Conservation (phyloP, 2,888 invertebrate species). For the Conus canariensis region DNA sequence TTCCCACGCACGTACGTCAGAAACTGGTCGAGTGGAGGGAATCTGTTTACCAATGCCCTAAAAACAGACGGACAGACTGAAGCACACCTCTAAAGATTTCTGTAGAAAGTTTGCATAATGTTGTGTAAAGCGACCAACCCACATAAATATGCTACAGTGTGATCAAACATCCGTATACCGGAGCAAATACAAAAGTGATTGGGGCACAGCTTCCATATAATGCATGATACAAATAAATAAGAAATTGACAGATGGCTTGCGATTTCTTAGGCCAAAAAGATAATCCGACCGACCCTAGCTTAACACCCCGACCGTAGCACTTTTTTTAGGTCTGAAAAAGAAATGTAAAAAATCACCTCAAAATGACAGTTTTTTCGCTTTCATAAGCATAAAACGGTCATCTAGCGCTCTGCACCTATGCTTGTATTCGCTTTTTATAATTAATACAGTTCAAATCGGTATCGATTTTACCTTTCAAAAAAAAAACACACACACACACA, state of each 20-base stretch:
- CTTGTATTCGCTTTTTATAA: background rate
- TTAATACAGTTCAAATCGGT: constrained; percentile 11
- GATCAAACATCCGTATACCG: constrained; percentile 4
- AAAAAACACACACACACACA: too few relatives aligned
- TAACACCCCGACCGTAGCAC: too few relatives aligned
- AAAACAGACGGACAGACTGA: too few relatives aligned
- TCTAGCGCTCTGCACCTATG: too few relatives aligned
- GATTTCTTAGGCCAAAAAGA: constrained; percentile 9
- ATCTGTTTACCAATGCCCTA: too few relatives aligned
- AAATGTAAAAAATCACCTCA: background rate
- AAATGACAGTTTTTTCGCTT: background rate
- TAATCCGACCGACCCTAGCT: too few relatives aligned
- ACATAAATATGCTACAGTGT: background rate
- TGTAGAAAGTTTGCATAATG: background rate
- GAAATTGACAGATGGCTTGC: background rate
- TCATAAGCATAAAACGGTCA: background rate
- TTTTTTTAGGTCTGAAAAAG: too few relatives aligned
- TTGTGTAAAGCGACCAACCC: background rate
- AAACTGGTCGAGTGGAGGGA: too few relatives aligned
- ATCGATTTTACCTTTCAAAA: constrained; percentile 5
- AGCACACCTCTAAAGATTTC: background rate
- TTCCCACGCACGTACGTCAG: too few relatives aligned
- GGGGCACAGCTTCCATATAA: constrained; percentile 1
- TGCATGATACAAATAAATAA: background rate
- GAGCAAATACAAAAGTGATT: constrained; percentile 14